Base-by-base conservation (phyloP, 2,797 vertebrate genomes). In the Danionella dracula region DNA sequence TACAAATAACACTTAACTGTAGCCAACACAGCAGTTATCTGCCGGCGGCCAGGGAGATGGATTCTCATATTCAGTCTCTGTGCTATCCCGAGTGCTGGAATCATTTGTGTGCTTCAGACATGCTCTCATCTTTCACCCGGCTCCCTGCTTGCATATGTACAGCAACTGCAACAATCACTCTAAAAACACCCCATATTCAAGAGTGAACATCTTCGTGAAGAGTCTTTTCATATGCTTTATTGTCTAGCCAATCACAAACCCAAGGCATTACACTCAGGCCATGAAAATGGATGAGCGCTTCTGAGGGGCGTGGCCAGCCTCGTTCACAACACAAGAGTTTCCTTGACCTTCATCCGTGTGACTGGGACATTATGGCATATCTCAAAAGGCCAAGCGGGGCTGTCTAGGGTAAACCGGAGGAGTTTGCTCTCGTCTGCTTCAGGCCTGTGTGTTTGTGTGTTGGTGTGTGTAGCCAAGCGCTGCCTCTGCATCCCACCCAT, bases 201-300 rank as follows among this genome's bases (percentile, higher is more conserved):
- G 27, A 34, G 31, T 27, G 51, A 46, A 58, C 51, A 66, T 60
- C 64, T 70, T 70, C 66, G 57, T 55, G 66, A 68, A 56, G 57
- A 45, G 37, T 27, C n/a, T 35, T 54, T 50, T 29, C 49, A 41
- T 56, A 21, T 31, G 56, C 17, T 73, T 54, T 66, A 66, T 68
- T 75, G 70, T 41, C 61, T 68, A 58, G 66, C 34, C 37, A 67
- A 65, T 70, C 62, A 46, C 51, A 34, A 49, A 48, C 66, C 54
- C 46, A 61, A 64, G 67, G 54, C 51, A 67, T 71, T 70, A 66
- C 58, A 63, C 66, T 44, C 35, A 67, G 42, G 64, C 41, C 38
- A 68, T 76, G 73, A 77, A 76, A 73, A 70, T 70, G 55, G 42
- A 76, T 68, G 67, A 51, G 57, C 44, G n/a, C 44, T 70, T 72